Percentiles rank a stretch among this genome's conserved stretches.
phyloP scores from a whole-genome alignment of 1,140 invertebrate genomes.

The Drosophila insularis region DNA sequence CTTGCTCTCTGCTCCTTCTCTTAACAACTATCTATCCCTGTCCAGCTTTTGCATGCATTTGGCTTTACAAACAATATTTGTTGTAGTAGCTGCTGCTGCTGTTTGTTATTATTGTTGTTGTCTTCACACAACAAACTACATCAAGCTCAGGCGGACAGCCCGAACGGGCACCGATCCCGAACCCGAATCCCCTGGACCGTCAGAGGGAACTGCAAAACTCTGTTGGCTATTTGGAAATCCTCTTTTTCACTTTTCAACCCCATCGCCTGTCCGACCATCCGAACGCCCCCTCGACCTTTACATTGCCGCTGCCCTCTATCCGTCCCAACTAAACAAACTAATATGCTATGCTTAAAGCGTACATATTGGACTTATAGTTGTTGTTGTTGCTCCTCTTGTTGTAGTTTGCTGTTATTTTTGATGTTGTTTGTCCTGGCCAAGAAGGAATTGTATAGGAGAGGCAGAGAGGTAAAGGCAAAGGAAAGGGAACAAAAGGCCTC shows the following conservation, averaged over 20 bases:
- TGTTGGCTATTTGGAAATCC: conserved; percentile 65
- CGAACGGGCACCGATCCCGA: neutral
- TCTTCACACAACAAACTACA: conserved; percentile 77
- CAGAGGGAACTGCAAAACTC: conserved; percentile 7
- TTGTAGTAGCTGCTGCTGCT: conserved; percentile 19
- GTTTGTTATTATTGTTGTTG: conserved; percentile 40
- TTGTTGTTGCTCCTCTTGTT: conserved; percentile 42
- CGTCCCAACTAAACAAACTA: conserved; percentile 67
- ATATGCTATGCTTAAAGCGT: conserved; percentile 81
- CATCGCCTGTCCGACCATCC: neutral
- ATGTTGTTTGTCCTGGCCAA: conserved; percentile 67
- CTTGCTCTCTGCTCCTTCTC: conserved; percentile 3
- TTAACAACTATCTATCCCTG: conserved; percentile 23
- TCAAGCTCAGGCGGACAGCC: conserved; percentile 53
- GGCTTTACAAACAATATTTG: conserved; percentile 78
- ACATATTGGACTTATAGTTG: conserved; percentile 80
- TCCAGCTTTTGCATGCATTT: conserved; percentile 74
- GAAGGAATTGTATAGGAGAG: conserved; percentile 1
- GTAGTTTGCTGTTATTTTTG: conserved; percentile 77
- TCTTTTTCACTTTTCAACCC: conserved; percentile 68
- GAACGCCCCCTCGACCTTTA: neutral
- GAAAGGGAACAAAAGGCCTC: conserved; percentile 68
- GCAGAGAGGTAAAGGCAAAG: neutral
- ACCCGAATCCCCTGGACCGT: no score
- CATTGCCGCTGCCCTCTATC: neutral